Conservation (phyloP, 2,113 vertebrate genomes). For the Chaenocephalus aceratus region DNA sequence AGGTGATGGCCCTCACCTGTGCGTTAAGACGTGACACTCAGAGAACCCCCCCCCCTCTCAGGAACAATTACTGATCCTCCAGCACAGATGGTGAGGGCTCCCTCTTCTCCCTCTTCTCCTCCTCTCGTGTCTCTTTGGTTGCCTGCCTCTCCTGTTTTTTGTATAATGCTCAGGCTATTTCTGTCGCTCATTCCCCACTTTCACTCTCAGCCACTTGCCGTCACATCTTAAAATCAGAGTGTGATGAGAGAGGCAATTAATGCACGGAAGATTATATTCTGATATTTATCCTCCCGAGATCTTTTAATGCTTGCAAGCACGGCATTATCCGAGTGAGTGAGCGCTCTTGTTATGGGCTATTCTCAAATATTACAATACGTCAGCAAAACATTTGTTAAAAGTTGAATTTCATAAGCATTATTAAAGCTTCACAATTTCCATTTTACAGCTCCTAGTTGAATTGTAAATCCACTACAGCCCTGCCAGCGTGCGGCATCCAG, state of each 20-base stretch:
- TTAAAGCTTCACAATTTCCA: too few species aligned
- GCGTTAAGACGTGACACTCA: constrained; percentile 42
- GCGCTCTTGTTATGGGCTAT: too few species aligned
- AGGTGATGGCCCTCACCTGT: constrained; percentile 31
- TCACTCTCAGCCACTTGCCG: constrained; percentile 1
- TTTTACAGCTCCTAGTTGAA: constrained; percentile 58
- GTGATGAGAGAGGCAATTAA: too few species aligned
- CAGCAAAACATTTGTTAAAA: too few species aligned
- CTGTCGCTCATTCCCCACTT: constrained; percentile 23
- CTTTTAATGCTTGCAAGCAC: too few species aligned
- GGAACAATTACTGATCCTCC: constrained; percentile 68
- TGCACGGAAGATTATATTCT: too few species aligned
- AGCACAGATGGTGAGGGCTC: constrained; percentile 64
- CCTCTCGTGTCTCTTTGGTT: constrained; percentile 53
- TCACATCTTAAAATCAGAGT: too few species aligned
- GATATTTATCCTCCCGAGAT: too few species aligned
- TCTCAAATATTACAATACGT: too few species aligned
- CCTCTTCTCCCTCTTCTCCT: neutral
- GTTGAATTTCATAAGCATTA: too few species aligned
- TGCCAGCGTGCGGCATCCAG: constrained; percentile 44
- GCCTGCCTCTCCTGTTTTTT: constrained; percentile 46
- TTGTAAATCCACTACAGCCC: constrained; percentile 75
- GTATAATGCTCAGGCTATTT: constrained; percentile 57
- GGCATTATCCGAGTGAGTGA: too few species aligned
- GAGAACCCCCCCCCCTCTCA: constrained; percentile 58